phyloP scores from a whole-genome alignment of 1,140 invertebrate species.

The Dysdera silvatica region DNA sequence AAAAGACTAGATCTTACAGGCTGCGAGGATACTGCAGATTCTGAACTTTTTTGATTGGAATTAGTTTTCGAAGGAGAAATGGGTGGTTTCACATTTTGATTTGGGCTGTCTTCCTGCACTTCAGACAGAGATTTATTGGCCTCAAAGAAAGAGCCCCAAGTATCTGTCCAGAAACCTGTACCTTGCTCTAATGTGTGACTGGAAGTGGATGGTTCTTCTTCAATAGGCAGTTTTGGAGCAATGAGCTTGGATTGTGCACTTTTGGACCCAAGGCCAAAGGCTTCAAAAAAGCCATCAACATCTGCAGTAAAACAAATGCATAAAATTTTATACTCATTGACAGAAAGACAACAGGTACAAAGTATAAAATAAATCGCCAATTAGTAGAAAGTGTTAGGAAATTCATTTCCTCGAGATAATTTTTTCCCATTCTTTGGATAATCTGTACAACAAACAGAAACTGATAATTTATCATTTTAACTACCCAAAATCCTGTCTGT shows the following conservation, averaged over 20 bases:
- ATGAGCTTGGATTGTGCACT: slow-evolving; percentile 7
- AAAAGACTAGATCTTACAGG: slow-evolving; percentile 20
- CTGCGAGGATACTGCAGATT: slow-evolving; percentile 10
- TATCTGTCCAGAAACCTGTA: slow-evolving; percentile 14
- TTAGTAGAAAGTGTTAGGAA: no score
- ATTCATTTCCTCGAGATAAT: no score
- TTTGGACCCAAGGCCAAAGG: slow-evolving; percentile 22
- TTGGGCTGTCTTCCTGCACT: not conserved
- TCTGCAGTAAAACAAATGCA: not conserved
- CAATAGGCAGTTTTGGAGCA: not conserved
- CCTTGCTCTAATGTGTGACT: not conserved
- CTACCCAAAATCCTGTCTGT: no score
- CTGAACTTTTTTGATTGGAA: not conserved
- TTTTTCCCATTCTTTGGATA: no score
- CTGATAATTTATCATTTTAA: no score
- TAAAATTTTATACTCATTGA: no score
- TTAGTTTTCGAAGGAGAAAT: not conserved
- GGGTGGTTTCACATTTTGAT: not conserved
- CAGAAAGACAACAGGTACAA: no score
- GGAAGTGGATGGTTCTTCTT: not conserved
- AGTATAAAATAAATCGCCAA: no score
- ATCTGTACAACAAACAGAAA: no score
- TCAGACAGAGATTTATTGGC: no score
- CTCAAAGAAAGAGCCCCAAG: slow-evolving; percentile 27
- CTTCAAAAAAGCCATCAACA: slow-evolving; percentile 18